phyloP scores from a whole-genome alignment of 2,113 vertebrate species.

The Scomber scombrus region DNA sequence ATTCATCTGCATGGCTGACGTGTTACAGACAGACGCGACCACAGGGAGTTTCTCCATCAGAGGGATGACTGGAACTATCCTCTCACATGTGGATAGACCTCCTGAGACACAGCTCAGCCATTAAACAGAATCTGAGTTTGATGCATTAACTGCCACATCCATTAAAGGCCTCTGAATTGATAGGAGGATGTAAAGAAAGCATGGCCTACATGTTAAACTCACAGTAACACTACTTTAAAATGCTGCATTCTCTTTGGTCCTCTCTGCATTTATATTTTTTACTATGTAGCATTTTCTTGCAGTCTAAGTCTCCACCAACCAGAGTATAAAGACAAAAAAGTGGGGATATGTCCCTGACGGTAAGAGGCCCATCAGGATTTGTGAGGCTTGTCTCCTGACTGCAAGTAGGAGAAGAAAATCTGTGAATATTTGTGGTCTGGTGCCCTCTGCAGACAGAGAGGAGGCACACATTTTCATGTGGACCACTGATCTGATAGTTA shows the following conservation, averaged over 20 bases:
- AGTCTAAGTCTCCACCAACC: neutral
- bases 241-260: neutral
- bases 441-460: conserved; percentile 62
- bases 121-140: conserved; percentile 1
- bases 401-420: neutral
- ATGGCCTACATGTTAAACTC: neutral
- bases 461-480: neutral
- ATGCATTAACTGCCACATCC: neutral
- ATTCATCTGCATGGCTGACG: conserved; percentile 57
- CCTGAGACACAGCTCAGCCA: conserved; percentile 13
- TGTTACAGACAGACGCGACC: conserved; percentile 52
- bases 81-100: conserved; percentile 36
- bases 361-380: neutral
- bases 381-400: too few relatives aligned
- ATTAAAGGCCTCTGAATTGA: too few relatives aligned
- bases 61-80: conserved; percentile 35
- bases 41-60: conserved; percentile 38
- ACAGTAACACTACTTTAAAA: neutral
- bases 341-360: neutral
- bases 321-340: neutral
- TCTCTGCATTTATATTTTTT: neutral
- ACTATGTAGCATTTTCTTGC: neutral
- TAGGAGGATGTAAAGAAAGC: neutral
- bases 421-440: conserved; percentile 44
- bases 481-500: too few relatives aligned